Evolutionary conservation across 2,888 invertebrate genomes (phyloP).

Genomic region (Leptopterna dolabrata): DNA sequence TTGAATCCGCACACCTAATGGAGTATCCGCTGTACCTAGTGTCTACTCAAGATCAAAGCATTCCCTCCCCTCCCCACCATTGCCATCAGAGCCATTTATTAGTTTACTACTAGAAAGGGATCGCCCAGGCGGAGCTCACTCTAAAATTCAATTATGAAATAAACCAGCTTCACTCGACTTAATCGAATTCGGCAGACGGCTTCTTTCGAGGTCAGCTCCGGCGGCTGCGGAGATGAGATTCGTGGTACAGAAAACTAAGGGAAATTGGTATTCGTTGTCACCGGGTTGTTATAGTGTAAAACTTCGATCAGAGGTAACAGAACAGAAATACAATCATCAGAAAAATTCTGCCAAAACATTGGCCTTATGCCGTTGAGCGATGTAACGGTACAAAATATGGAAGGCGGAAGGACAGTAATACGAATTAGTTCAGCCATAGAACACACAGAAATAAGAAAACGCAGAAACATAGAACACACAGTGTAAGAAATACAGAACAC

Average conservation of each 20-base stretch:
- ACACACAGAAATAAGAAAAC: no score
- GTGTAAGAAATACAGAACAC: no score
- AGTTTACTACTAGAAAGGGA: neutral
- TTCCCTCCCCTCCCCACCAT: neutral
- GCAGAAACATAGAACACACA: no score
- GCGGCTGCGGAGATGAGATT: neutral
- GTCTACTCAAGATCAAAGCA: neutral
- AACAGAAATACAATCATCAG: no score
- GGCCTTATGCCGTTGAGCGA: no score
- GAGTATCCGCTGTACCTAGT: neutral
- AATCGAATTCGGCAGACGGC: constrained; percentile 15
- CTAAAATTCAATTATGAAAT: constrained; percentile 27
- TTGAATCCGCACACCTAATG: neutral
- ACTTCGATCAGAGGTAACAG: no score
- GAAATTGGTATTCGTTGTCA: neutral
- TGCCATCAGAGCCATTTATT: neutral
- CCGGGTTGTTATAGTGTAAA: no score
- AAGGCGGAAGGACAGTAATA: no score
- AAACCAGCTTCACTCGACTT: constrained; percentile 12
- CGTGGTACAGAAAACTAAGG: neutral
- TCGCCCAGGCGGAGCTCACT: neutral
- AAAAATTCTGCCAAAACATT: no score
- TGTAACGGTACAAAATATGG: no score
- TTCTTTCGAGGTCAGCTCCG: constrained; percentile 26
- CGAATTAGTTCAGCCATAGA: no score